Conservation (phyloP, 2,113 vertebrate genomes). For the Carlito syrichta region DNA sequence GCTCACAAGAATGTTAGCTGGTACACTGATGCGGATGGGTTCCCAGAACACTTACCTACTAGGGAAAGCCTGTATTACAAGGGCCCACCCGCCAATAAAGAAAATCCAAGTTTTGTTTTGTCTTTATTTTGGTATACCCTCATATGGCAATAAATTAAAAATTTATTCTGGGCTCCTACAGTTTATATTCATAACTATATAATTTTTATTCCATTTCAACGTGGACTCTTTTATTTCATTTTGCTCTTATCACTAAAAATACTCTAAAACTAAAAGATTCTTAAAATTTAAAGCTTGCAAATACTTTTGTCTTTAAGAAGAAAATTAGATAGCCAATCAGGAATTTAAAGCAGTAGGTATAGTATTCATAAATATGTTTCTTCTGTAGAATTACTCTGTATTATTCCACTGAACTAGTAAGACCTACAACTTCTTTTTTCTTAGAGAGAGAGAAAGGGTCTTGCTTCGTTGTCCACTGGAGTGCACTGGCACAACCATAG, state of each 20-base stretch:
- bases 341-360: background rate
- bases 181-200: background rate
- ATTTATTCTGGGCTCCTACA: background rate
- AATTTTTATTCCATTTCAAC: background rate
- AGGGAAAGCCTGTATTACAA: too few species aligned
- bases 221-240: background rate
- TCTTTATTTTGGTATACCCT: too few species aligned
- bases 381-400: background rate
- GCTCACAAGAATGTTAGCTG: too few species aligned
- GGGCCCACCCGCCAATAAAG: too few species aligned
- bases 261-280: background rate
- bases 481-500: too few species aligned
- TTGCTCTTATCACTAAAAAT: background rate
- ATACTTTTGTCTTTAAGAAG: background rate
- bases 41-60: too few species aligned
- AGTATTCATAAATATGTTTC: background rate
- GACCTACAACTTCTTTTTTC: too few species aligned
- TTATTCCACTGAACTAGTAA: background rate
- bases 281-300: background rate
- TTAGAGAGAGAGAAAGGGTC: too few species aligned
- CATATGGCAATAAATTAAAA: background rate
- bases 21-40: too few species aligned
- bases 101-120: too few species aligned
- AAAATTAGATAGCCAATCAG: background rate
- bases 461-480: too few species aligned